Conservation (phyloP, 2,888 invertebrate species). For the Hymenopus coronatus region DNA sequence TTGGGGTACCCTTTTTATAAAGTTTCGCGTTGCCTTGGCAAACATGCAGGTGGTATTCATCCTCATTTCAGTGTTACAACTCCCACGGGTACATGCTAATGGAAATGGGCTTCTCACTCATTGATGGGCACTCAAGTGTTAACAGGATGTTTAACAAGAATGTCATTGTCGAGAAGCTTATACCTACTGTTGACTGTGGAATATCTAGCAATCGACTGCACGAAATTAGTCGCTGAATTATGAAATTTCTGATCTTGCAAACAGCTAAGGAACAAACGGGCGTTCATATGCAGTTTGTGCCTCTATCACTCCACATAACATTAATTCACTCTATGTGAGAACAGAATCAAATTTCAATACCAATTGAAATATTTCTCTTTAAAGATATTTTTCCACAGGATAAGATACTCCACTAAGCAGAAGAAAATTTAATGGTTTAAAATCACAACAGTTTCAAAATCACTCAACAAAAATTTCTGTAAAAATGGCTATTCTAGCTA, state of each 20-base stretch:
- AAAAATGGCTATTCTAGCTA: too few species aligned
- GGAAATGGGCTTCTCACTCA: not conserved
- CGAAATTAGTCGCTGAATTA: not conserved
- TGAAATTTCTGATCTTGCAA: not conserved
- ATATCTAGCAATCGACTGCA: not conserved
- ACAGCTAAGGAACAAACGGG: not conserved
- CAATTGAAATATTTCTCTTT: too few species aligned
- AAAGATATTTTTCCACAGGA: too few species aligned
- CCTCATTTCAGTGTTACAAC: not conserved
- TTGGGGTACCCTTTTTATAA: not conserved
- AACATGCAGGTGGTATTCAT: not conserved
- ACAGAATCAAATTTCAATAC: too few species aligned
- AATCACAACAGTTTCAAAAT: too few species aligned
- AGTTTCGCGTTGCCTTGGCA: not conserved
- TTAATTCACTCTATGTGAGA: too few species aligned
- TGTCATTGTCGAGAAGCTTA: not conserved
- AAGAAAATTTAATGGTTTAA: too few species aligned
- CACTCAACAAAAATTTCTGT: too few species aligned
- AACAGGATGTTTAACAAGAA: conserved; percentile 1
- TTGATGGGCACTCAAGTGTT: not conserved
- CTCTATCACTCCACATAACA: too few species aligned
- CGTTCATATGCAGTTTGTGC: too few species aligned
- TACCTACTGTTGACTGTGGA: not conserved
- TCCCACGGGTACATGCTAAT: not conserved
- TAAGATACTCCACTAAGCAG: too few species aligned